Evolutionary conservation across 1,140 invertebrate species (phyloP), one percentile per base, ranked within the genome.

Genomic region (Brachionus calyciflorus): DNA sequence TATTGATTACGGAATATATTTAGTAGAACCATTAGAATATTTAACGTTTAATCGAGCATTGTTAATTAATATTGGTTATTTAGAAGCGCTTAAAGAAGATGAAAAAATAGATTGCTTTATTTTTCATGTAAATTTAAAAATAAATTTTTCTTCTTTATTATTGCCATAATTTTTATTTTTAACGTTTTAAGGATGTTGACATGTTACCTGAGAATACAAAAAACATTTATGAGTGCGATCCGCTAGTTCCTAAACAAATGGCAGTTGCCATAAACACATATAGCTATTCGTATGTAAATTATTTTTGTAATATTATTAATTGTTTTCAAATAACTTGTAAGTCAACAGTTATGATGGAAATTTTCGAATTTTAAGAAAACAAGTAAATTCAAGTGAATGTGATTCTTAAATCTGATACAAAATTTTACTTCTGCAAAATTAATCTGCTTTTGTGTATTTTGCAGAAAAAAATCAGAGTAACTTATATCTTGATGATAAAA

Each of bases 31-130:
- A 14, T 7, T 21, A 0, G 2, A 49, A 21, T 21, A 49, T 51
- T 55, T 73, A 17, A 41, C 41, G 2, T 98, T 97, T 83, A 97
- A 97, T 84, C 88, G 93, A 70, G 95, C 92, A 1, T 91, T 92
- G 87, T 87, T 97, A 53, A 92, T 97, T 90, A 98, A 98, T 85
- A 90, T 96, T n/a, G 95, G 94, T 6, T 96, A 91, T 84, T 87
- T 89, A 44, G 94, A 96, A 84, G 91, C 92, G 1, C 83, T 90
- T 78, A 91, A 79, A 80, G 53, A 60, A 14, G 40, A 55, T 1
- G 19, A 33, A n/a, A 53, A 33, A 24, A 84, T 90, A 85, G 90
- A 93, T 81, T 97, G 94, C 85, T 95, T 94, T 84, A 90, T 96
- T 78, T 96, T 96, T 85, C 94, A 97, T 85, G 95, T 65, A 44